Base-by-base conservation (phyloP, 92 coral and sea anemone species). In the Desmophyllum pertusum region DNA sequence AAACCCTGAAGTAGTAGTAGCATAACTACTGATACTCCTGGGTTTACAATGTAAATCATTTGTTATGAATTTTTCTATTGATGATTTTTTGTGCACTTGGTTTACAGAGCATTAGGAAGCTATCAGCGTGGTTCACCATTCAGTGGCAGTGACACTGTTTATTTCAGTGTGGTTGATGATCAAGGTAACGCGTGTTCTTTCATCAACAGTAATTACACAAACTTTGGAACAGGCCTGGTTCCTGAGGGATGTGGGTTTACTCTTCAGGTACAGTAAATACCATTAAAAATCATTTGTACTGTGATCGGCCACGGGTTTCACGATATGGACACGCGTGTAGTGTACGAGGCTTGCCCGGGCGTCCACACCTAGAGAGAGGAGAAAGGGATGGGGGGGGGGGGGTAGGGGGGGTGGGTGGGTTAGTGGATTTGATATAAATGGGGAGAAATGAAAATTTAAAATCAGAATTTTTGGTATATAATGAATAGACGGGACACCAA, bases 111-210 rank as follows among this genome's bases (percentile, higher is more conserved):
- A 23, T 70, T 89, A 10, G 87, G 73, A 27, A 84, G 80, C 42
- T 89, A 65, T 71, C 84, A 51, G 31, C 94, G 93, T 62, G 99
- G 91, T 21, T 51, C 81, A 25, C 97, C 92, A 25, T 80, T 89
- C 70, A 81, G 80, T 80, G 83, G 91, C 2, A 86, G 95, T 62
- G 99, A 96, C 79, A 96, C 99, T 6, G 99, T 94, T 42, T 96
- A 96, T 74, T 92, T 96, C 78, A 92, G 97, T 70, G 99, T 94
- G 35, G 91, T 89, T 8, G 99, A 96, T 59, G 69, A 66, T 1
- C 91, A 94, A 42, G 99, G 97, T 53, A 90, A 96, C 59, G 99
- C 98, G 6, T 96, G 99, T 70, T 96, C 99, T 21, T 96, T 96
- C 55, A 96, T 96, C 31, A 94, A 96, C 84, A 96, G 99, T 76